Evolutionary conservation across 1,140 invertebrate species (phyloP), one percentile per base, ranked within the genome.

Genomic region (Drosophila yakuba): DNA sequence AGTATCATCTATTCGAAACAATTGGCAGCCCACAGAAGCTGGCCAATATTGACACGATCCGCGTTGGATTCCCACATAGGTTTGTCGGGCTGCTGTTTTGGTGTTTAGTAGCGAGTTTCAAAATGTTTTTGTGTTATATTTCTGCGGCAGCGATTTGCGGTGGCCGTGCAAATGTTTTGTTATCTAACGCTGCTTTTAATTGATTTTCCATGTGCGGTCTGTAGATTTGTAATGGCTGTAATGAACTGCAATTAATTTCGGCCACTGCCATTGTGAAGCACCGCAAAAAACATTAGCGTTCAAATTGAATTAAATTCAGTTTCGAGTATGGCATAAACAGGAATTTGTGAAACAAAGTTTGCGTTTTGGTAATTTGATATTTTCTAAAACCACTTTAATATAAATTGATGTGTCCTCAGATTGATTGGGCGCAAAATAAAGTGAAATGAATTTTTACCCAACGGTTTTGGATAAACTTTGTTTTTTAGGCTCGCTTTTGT

Each of bases 171-270:
- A 84, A 78, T 85, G 77, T 84, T 84, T 85, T 80, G 79, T 72
- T 78, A 74, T 88, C 75, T 67, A 61, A 44, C 51, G 54, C 54
- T 41, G 60, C 47, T 69, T 83, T 83, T 89, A 88, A 88, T 88
- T 88, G 83, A 88, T 89, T 88, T 89, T 83, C 62, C 67, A 89
- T 88, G 79, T 88, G 62, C 45, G 51, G 61, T 56, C 25, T 48
- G n/a, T n/a, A 41, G 36, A 28, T 54, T 74, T 28, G 66, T 50
- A 66, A 41, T 67, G 35, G 23, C 56, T 68, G 52, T 83, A 89
- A 89, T 89, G 72, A 88, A 83, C 67, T 83, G 59, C 67, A 88
- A 78, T 85, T 74, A 78, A 71, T 78, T 78, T 59, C 38, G 66
- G 44, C 20, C 32, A 41, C 20, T 73, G 59, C 17, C 66, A 73